Base-by-base conservation (phyloP, 2,113 vertebrate species). In the Apaloderma vittatum region DNA sequence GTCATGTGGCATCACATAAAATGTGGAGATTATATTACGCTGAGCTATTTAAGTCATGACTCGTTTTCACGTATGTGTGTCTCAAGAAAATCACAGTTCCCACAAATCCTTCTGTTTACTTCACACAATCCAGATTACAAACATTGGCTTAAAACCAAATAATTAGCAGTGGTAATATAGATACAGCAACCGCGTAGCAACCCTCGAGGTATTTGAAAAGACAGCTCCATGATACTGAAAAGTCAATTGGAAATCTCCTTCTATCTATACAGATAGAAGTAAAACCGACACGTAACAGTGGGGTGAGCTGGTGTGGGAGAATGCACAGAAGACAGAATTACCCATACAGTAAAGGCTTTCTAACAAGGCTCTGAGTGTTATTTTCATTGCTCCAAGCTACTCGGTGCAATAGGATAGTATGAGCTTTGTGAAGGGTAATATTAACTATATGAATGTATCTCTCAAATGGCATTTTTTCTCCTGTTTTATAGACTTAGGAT, bases 361-460 rank as follows among this genome's bases (percentile, higher is more conserved):
- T 90, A 92, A 94, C 80, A 74, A 93, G 83, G 32, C 74, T 94
- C 92, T 95, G 75, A 93, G 95, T 91, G 92, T 92, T 87, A 96
- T 83, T 98, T 92, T 80, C 86, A 93, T 94, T 88, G 85, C 82
- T 93, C 81, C 82, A 82, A 82, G 86, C 91, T 75, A 96, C 67
- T 96, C 88, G 85, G 26, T 91, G 96, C 82, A 96, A 90, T 82
- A 90, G 71, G 88, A 79, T 9, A 90, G 81, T 90, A 70, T 79
- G 93, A 80, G 79, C 88, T 90, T 90, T 76, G 57, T 94, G 79
- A 95, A 94, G 75, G 61, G 66, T 71, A 96, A 93, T 89, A 78
- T 94, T 91, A 95, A 91, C 58, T 58, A 37, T 45, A 80, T 14
- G 74, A 83, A 75, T 48, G 52, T 20, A 58, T 54, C 57, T 77